These are phyloP conservation scores for Pseudocheirus occidentalis DNA, from an alignment of 2,797 vertebrate species.

Conservation along the genomic window DNA sequence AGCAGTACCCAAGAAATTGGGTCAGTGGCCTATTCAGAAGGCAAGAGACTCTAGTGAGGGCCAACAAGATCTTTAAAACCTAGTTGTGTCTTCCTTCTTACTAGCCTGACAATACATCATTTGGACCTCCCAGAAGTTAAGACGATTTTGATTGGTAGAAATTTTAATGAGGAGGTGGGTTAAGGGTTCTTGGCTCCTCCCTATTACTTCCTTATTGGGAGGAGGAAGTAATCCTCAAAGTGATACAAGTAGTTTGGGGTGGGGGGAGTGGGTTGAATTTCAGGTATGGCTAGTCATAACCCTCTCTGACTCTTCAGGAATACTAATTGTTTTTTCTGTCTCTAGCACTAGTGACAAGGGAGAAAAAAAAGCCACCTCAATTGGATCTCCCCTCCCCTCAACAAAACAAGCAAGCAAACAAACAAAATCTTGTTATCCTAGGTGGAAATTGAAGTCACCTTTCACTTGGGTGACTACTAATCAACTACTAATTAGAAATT, in stretches of 20 bases:
- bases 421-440: neutral
- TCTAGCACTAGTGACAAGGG: neutral
- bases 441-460: neutral
- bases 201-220: neutral
- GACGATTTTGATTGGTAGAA: neutral
- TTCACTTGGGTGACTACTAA: neutral
- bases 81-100: neutral
- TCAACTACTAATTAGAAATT: neutral
- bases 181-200: neutral
- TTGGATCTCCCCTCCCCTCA: too few species aligned
- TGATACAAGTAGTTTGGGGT: neutral
- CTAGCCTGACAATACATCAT: neutral
- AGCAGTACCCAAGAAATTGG: too few species aligned
- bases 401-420: too few species aligned
- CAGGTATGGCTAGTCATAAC: neutral
- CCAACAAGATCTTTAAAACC: neutral
- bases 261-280: neutral
- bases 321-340: neutral
- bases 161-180: neutral
- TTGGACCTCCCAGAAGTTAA: neutral
- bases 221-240: neutral
- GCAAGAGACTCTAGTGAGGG: neutral
- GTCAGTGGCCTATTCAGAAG: too few species aligned
- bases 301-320: neutral
- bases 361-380: neutral